Base-by-base conservation (phyloP, 2,888 invertebrate genomes). In the Phengaris arion region DNA sequence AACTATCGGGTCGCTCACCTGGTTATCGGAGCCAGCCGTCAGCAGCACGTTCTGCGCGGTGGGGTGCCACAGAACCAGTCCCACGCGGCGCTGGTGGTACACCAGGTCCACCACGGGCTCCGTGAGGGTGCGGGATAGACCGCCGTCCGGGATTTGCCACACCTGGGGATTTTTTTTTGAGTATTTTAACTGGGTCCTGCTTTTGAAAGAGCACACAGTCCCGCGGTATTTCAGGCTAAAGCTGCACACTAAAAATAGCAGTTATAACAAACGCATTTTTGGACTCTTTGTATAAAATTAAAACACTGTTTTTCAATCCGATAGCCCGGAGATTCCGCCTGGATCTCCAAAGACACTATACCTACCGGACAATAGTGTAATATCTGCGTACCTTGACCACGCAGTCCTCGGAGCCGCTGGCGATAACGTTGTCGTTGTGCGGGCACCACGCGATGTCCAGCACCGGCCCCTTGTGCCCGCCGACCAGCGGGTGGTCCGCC, bases 391-490 rank as follows among this genome's bases (percentile, higher is more conserved):
- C 96, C 95, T 98, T 98, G 74, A 99, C 98, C 10, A 98, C 98
- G 86, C 98, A 98, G 92, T 99, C 99, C 88, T 99, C 99, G 0
- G 99, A 99, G 75, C 98, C 98, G 75, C 98, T 98, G 74, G 99
- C 99, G 84, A 99, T 99, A 79, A 99, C 97, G 89, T 99, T 98
- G 93, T 99, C 99, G 87, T 99, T 98, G 93, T 99, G 99, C 0
- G 99, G 99, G 90, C 98, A 99, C 98, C 99, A 99, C 73, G 99
- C 97, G 83, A 99, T 98, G 93, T 99, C 99, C 79, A 99, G 92
- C 55, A 99, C 98, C 0, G 98, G 98, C 52, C 99, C 99, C 87
- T 98, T 98, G 94, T 99, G 99, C 64, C 99, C 99, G 74, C 98
- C 98, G 64, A 99, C 98, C 77, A 98, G 94, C 6, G 98, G 98